Evolutionary conservation across 1,140 invertebrate genomes (phyloP).

Genomic region (Brachionus sp.): DNA sequence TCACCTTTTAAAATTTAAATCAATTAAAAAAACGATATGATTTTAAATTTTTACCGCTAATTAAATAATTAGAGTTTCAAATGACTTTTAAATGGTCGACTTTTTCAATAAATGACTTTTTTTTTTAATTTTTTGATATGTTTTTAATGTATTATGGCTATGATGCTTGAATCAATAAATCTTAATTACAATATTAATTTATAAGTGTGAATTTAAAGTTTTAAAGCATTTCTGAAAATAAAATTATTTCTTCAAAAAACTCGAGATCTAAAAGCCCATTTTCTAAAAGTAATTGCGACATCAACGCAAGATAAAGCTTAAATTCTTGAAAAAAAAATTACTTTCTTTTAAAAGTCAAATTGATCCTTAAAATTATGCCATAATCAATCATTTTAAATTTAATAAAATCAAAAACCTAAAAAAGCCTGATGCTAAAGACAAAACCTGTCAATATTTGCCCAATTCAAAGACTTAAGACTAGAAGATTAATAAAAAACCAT

Average conservation of each 20-base stretch:
- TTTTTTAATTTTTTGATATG: neutral
- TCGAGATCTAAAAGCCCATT: neutral
- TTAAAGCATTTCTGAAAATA: neutral
- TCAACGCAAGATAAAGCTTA: too few relatives aligned
- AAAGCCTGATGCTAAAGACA: neutral
- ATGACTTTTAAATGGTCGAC: too few relatives aligned
- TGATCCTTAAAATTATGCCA: neutral
- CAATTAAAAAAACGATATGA: neutral
- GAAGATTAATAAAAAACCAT: neutral
- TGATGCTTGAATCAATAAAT: neutral
- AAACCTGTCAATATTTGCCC: neutral
- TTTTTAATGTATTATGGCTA: neutral
- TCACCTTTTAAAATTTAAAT: neutral
- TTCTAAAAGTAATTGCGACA: too few relatives aligned
- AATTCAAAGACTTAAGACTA: neutral
- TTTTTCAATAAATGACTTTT: too few relatives aligned
- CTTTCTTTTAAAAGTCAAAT: neutral
- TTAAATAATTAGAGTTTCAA: too few relatives aligned
- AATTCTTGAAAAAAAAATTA: too few relatives aligned
- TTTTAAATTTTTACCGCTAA: neutral
- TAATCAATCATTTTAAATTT: neutral
- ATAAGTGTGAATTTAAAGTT: neutral
- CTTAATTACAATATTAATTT: neutral
- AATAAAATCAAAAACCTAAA: neutral
- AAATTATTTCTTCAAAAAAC: neutral